Percentiles rank a stretch among this genome's conserved stretches.
These are phyloP conservation scores for Malthinus seriepunctatus DNA, from an alignment of 2,888 invertebrate genomes.

Conservation along the genomic window DNA sequence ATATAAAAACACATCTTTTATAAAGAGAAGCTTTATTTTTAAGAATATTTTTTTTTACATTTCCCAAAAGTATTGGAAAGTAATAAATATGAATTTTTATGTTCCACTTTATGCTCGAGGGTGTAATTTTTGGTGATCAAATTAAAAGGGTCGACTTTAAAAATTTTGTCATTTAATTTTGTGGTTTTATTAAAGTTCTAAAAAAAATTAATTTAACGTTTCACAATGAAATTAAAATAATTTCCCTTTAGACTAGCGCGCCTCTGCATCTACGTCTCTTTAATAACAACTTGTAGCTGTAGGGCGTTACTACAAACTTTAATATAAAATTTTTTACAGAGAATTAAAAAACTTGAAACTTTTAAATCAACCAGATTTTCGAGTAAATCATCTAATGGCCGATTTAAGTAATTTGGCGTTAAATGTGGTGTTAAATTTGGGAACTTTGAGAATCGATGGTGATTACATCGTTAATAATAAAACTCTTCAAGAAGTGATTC, in stretches of 20 bases:
- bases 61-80: too few species aligned
- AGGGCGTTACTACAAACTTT: neutral
- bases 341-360: constrained; percentile 47
- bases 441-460: constrained; percentile 47
- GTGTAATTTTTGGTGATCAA: too few species aligned
- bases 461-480: constrained; percentile 48
- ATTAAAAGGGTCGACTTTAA: neutral
- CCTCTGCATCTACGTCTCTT: constrained; percentile 5
- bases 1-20: too few species aligned
- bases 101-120: too few species aligned
- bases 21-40: too few species aligned
- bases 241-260: too few species aligned
- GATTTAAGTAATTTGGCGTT: constrained; percentile 46
- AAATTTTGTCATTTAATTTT: neutral
- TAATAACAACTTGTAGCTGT: neutral
- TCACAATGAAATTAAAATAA: too few species aligned
- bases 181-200: neutral
- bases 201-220: constrained; percentile 4
- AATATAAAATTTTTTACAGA: constrained; percentile 32
- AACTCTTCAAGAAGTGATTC: constrained; percentile 46
- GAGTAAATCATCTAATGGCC: constrained; percentile 45
- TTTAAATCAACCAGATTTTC: constrained; percentile 48
- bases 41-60: too few species aligned
- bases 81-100: too few species aligned
- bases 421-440: constrained; percentile 45